A percentile compares a stretch with the other conserved stretches of the same genome.
Conservation (phyloP, 2,797 vertebrate species). For the Thunnus albacares region DNA sequence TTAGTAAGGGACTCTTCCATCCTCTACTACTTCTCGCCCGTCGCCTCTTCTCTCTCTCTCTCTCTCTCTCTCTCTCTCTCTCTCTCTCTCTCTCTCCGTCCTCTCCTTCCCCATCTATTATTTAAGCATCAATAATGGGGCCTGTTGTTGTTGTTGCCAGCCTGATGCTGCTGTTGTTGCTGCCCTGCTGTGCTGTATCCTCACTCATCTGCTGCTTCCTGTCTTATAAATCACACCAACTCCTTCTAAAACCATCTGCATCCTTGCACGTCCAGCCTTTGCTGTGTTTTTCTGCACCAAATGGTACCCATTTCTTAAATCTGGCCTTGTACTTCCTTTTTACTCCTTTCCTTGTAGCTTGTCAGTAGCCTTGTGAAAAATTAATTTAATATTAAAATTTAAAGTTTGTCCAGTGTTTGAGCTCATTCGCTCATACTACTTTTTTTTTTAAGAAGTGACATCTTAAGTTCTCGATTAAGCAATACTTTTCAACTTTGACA, state of each 20-base stretch:
- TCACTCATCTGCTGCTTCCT: conserved; percentile 66
- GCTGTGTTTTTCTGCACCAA: conserved; percentile 32
- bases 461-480: background rate
- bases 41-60: conserved; percentile 25
- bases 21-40: conserved; percentile 26
- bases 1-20: conserved; percentile 23
- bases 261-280: conserved; percentile 46
- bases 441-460: background rate
- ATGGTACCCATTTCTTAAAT: background rate
- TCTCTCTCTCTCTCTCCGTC: conserved; percentile 28
- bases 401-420: conserved; percentile 2
- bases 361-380: background rate
- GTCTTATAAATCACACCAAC: conserved; percentile 66
- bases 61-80: conserved; percentile 31
- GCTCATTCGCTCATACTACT: background rate
- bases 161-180: conserved; percentile 60
- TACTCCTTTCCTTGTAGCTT: background rate
- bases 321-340: conserved; percentile 2
- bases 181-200: conserved; percentile 55
- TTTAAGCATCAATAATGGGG: conserved; percentile 79
- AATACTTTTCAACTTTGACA: background rate
- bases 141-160: conserved; percentile 69
- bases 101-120: conserved; percentile 78
- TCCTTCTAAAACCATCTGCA: conserved; percentile 51
- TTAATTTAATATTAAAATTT: background rate